Evolutionary conservation across 2,113 vertebrate species (phyloP), one percentile per base, ranked within the genome.

Genomic region (Aldabrachelys gigantea): DNA sequence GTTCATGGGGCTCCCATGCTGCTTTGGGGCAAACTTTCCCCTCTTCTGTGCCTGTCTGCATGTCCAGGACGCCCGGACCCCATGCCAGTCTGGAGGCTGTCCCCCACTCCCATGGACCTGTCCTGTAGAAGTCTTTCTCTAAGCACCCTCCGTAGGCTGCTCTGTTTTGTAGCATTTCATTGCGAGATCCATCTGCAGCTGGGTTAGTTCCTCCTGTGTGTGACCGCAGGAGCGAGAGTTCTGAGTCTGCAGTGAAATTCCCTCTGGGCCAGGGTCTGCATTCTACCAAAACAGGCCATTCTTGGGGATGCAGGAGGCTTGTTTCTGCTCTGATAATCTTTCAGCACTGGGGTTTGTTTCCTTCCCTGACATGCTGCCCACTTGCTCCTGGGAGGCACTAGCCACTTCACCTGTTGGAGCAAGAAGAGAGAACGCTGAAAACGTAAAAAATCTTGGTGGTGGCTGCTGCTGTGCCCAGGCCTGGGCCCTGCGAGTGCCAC

Each of bases 281-380:
- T 95, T 41, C 84, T 92, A 90, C 94, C 93, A 96, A 94, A 44
- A 82, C 54, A 92, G 89, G 29, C 87, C 93, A 88, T 94, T 96
- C 65, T 56, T 24, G 79, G 96, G 92, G 89, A 41, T 92, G 84
- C 89, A 90, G 94, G 88, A 75, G 88, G 80, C 76, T 95, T 53
- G 50, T 27, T 96, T 97, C 92, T 96, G 92, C 97, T 97, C 80
- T 86, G 87, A 88, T 96, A 92, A 90, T 94, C 97, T 92, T 86
- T 79, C 53, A 88, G 65, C 92, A 2, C 69, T 83, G 79, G 80
- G 12, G 75, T 87, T 88, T 72, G 17, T 84, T 91, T 94, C 83
- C 81, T 82, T 92, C 69, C 50, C 38, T 80, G 53, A 47, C 78
- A 75, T 72, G 53, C 89, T 88, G 50, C 47, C 50, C 62, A 50